These are phyloP conservation scores for Gerris lacustris DNA, from an alignment of 2,888 invertebrate species.

Conservation along the genomic window DNA sequence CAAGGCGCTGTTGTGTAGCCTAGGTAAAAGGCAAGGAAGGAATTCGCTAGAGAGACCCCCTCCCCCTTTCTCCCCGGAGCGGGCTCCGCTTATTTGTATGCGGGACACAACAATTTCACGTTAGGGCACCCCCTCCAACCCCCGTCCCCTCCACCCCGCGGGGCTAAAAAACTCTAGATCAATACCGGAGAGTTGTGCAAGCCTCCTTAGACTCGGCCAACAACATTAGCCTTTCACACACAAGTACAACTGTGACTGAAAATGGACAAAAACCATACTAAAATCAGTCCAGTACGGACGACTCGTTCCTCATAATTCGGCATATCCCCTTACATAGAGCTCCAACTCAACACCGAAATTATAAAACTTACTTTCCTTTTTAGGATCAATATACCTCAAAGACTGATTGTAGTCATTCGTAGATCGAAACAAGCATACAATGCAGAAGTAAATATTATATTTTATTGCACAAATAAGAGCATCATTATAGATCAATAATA, in stretches of 20 bases:
- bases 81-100: constrained; percentile 33
- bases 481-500: no score
- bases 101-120: constrained; percentile 33
- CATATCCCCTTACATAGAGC: no score
- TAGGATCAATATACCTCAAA: no score
- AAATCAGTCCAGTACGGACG: no score
- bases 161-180: constrained; percentile 30
- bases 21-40: constrained; percentile 13
- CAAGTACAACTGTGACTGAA: background rate
- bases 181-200: constrained; percentile 24
- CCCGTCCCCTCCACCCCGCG: constrained; percentile 17
- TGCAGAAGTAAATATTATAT: no score
- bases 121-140: constrained; percentile 26
- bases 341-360: no score
- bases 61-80: background rate
- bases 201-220: constrained; percentile 16
- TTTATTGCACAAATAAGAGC: no score
- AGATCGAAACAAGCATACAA: no score
- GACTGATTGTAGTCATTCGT: no score
- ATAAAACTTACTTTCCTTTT: no score
- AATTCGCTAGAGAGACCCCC: constrained; percentile 8
- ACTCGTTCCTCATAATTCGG: no score
- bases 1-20: background rate
- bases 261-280: background rate
- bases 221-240: constrained; percentile 16